These are phyloP conservation scores for Conus betulinus DNA, from an alignment of 1,140 invertebrate genomes.

Conservation along the genomic window DNA sequence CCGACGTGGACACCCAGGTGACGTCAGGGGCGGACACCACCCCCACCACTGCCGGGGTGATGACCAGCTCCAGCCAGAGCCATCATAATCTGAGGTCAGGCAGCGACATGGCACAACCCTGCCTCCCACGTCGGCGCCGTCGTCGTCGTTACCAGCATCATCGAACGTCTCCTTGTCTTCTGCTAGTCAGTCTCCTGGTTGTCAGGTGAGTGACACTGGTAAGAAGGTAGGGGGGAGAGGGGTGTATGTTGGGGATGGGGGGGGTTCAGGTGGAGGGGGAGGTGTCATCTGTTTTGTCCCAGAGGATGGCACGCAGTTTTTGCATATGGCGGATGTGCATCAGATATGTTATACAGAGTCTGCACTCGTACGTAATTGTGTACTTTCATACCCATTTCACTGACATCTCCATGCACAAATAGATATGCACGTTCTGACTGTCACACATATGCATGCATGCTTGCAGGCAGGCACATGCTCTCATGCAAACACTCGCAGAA, in stretches of 20 bases:
- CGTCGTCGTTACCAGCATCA: not conserved
- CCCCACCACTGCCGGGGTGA: not conserved
- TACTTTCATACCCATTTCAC: too few species aligned
- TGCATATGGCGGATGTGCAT: too few species aligned
- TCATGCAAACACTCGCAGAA: too few species aligned
- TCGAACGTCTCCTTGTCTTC: not conserved
- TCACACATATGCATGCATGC: too few species aligned
- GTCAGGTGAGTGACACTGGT: not conserved
- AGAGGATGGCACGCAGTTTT: too few species aligned
- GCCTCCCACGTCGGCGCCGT: not conserved
- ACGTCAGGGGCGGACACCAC: slow-evolving; percentile 14
- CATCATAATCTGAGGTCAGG: slow-evolving; percentile 24
- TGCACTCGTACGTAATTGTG: too few species aligned
- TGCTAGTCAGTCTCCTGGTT: not conserved
- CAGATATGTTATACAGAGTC: too few species aligned
- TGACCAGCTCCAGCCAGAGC: slow-evolving; percentile 18
- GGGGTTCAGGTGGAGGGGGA: not conserved
- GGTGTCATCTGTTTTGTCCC: not conserved
- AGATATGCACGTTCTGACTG: too few species aligned
- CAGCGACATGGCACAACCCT: not conserved
- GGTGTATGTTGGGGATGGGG: not conserved
- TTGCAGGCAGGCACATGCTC: too few species aligned
- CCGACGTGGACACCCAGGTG: slow-evolving; percentile 53
- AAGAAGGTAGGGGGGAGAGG: not conserved
- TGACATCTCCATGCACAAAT: too few species aligned